Base-by-base conservation (phyloP, 30 jellyfish, hydroid and myxozoan species). In the Morbakka virulenta region DNA sequence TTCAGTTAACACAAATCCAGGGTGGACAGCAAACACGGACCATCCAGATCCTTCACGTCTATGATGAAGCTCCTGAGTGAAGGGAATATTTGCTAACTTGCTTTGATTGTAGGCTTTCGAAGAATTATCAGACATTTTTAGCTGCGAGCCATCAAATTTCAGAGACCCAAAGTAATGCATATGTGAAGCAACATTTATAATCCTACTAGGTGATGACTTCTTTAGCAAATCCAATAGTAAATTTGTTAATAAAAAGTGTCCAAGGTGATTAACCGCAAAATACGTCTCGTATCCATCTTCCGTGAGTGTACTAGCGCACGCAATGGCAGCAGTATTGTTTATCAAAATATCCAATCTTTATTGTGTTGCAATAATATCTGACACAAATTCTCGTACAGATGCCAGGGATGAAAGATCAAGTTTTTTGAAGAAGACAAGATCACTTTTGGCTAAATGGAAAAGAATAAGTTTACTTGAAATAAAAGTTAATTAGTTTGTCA, bases 221-320 rank as follows among this genome's bases (percentile, higher is more conserved):
- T 74, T 72, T 23, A 91, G 62, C 63, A 80, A 28, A 2, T 76
- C 90, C 30, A 91, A 57, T 0, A 91, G 69, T 32, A 91, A 73
- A 28, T 78, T 83, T 6, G 98, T 92, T 72, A 92, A 75, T 47
- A 84, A 80, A 35, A 92, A 92, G 77, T 92, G 98, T 17, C 97
- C 97, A 41, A 89, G 77, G 34, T 89, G 97, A 62, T 89, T 89
- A 35, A 84, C 95, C 29, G 85, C 95, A 68, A 92, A 74, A 3
- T 92, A 96, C 76, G 24, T 64, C 66, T 92, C 96, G 62, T 62
- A 85, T 0, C 98, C 98, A 76, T 92, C 98, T 76, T 85, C 86
- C n/a, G 98, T 82, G 50, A 68, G 72, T 69, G 35, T 14, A 30
- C 50, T 67, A 13, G 96, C 95, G 2, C 67, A 48, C 65, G 62